A percentile compares a stretch with the other conserved stretches of the same genome.
phyloP scores from a whole-genome alignment of 92 coral and sea anemone genomes.

The Paramuricea clavata region DNA sequence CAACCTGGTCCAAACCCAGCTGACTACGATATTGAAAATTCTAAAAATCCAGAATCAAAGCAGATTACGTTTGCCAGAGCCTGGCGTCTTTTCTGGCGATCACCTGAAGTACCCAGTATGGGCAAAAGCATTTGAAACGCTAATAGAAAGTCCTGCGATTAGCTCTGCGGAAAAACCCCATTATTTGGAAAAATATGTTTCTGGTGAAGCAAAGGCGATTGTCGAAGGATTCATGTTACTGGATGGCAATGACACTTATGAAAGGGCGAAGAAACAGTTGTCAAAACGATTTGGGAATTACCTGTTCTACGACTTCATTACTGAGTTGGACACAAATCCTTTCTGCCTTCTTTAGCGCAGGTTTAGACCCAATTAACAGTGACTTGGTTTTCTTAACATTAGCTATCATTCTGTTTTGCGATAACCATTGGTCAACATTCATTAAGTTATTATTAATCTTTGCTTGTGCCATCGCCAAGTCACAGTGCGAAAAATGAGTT shows the following conservation, averaged over 20 bases:
- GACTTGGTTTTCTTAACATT: no score
- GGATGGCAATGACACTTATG: constrained; percentile 15
- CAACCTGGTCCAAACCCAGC: constrained; percentile 1
- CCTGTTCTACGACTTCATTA: no score
- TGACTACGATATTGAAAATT: neutral
- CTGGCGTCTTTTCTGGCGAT: constrained; percentile 11
- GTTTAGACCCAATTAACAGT: no score
- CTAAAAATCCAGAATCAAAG: constrained; percentile 30
- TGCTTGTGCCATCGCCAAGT: no score
- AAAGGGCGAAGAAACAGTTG: constrained; percentile 18
- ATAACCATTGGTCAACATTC: no score
- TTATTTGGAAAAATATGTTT: constrained; percentile 20
- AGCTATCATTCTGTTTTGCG: no score
- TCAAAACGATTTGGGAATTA: no score
- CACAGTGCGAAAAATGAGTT: no score
- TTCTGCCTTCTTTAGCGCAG: no score
- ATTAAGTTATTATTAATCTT: no score
- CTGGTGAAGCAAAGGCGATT: constrained; percentile 30
- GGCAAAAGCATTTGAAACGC: neutral
- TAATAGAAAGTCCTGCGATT: constrained; percentile 4
- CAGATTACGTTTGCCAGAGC: constrained; percentile 4
- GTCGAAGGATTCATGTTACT: constrained; percentile 26
- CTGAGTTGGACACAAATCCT: no score
- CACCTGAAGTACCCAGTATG: constrained; percentile 24
- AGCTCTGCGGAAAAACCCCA: constrained; percentile 15